Base-by-base conservation (phyloP, 2,888 invertebrate species). In the Caenorhabditis doughertyi region DNA sequence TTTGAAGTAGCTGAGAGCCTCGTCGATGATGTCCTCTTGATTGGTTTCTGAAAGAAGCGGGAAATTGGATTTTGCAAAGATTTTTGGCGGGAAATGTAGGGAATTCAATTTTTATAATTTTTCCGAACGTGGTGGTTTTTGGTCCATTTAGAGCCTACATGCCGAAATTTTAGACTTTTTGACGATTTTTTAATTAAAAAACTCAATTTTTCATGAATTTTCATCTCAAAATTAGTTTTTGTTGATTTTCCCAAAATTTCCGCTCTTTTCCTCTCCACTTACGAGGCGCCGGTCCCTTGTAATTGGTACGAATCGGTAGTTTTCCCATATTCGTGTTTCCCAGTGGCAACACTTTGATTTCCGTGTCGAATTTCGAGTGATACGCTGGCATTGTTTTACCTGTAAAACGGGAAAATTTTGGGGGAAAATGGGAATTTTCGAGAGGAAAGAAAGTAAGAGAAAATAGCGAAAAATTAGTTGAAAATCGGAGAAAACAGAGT, bases 1-100 rank as follows among this genome's bases (percentile, higher is more conserved):
- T 93, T 97, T 98, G 93, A 99, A 99, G 93, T 95, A 99, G 92
- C 95, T 96, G 42, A 99, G 94, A 68, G 98, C 96, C 94, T 99
- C 99, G 93, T 99, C 99, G 88, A 99, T 95, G 85, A 99, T 96
- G 93, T 99, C 99, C 55, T 95, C 95, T 68, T 94, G 94, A n/a
- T 93, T 93, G 27, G 84, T 85, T 73, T 85, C 85, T 87, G 60
- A 18, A 84, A n/a, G n/a, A n/a, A n/a, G 74, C 76, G 5, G 32
- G 32, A 39, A 39, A 39, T 5, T 5, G 9, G 39, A 18, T 47
- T 18, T 47, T 47, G 4, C 5, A 18, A 5, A 4, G 44, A 18
- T 47, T 47, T 47, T 47, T 42, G 16, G 42, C 3, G 5, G 16
- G 4, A 32, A 62, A 62, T 16, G 11, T 11, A 23, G 51, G 2